Conservation (phyloP, 2,113 vertebrate genomes). For the Corvus hawaiiensis region DNA sequence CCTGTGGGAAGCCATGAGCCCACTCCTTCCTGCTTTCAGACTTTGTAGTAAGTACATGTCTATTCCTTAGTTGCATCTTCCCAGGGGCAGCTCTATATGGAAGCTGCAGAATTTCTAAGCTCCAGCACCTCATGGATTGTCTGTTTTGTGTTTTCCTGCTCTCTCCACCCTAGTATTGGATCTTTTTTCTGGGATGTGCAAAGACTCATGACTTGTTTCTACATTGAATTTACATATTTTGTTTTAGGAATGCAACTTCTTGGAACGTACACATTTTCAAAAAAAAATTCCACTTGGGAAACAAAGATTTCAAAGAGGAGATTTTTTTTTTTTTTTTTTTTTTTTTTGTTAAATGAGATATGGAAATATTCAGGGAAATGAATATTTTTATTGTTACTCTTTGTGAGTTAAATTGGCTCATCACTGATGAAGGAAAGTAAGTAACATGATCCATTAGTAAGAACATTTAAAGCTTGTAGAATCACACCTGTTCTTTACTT, state of each 20-base stretch:
- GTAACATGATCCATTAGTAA: background rate
- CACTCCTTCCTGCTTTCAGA: background rate
- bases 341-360: background rate
- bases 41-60: background rate
- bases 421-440: background rate
- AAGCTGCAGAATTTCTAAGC: background rate
- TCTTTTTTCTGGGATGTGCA: background rate
- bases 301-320: background rate
- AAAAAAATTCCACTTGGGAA: background rate
- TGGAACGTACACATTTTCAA: background rate
- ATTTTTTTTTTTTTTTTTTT: no score
- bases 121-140: background rate
- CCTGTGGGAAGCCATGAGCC: background rate
- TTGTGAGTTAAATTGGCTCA: background rate
- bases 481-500: background rate
- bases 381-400: background rate
- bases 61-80: background rate
- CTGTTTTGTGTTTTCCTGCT: background rate
- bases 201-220: background rate
- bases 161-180: fast-evolving
- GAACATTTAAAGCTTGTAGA: background rate
- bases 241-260: background rate
- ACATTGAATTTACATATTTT: background rate
- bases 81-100: background rate
- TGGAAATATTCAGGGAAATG: background rate